These are phyloP conservation scores for Formicarius rufipectus DNA, from an alignment of 2,113 vertebrate species.

Conservation along the genomic window DNA sequence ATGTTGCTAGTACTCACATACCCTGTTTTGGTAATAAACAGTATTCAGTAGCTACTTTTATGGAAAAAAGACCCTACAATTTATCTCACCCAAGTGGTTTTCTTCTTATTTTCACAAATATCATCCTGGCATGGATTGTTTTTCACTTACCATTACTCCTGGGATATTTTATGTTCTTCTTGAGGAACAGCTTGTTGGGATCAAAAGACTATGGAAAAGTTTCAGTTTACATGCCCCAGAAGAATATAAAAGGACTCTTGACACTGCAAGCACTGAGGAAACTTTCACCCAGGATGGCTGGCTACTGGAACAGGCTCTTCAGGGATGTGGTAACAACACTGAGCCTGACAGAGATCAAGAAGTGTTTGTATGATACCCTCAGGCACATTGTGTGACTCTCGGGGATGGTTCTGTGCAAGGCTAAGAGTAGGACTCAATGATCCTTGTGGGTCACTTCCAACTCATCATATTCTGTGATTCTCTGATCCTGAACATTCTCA, in stretches of 20 bases:
- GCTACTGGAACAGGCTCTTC: not conserved
- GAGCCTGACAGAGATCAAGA: not conserved
- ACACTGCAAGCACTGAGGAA: not conserved
- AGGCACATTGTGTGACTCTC: not conserved
- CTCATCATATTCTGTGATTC: not conserved
- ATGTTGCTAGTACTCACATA: not conserved
- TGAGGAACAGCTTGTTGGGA: not conserved
- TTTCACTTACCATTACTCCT: not conserved
- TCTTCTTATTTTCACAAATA: not conserved
- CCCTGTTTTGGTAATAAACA: not conserved
- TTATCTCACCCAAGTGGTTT: not conserved
- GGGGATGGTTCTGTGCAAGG: not conserved
- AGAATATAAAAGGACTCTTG: not conserved
- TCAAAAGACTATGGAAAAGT: not conserved
- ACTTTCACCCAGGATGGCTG: not conserved
- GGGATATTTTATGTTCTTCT: not conserved
- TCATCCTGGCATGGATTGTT: accelerated
- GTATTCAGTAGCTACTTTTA: not conserved
- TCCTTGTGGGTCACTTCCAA: not conserved
- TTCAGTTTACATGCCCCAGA: not conserved
- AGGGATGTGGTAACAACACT: not conserved
- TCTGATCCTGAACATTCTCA: not conserved
- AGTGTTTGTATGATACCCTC: not conserved
- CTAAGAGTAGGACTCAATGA: not conserved
- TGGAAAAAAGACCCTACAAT: not conserved